phyloP scores from a whole-genome alignment of 1,140 invertebrate genomes.

The Hyles euphorbiae region DNA sequence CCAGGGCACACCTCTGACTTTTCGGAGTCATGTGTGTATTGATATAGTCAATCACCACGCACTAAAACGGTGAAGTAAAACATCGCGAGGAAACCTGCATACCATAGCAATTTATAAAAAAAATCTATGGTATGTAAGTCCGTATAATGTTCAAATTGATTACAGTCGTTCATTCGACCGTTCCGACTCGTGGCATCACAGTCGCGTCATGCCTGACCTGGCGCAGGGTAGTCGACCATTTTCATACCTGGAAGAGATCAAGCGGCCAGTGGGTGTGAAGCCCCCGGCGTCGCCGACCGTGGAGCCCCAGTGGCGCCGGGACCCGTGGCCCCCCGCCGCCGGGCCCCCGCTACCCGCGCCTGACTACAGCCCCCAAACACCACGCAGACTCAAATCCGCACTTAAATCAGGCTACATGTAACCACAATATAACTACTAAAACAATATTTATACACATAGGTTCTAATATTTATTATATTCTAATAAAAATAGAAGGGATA shows the following conservation, averaged over 20 bases:
- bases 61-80: too few species aligned
- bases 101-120: too few species aligned
- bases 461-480: too few species aligned
- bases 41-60: too few species aligned
- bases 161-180: slow-evolving; percentile 31
- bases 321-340: slow-evolving; percentile 28
- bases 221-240: slow-evolving; percentile 31
- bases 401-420: slow-evolving; percentile 42
- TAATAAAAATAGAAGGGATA: too few species aligned
- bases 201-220: slow-evolving; percentile 6
- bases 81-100: too few species aligned
- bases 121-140: too few species aligned
- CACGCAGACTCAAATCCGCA: slow-evolving; percentile 45
- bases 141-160: too few species aligned
- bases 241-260: slow-evolving; percentile 45
- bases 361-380: slow-evolving; percentile 46
- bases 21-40: too few species aligned
- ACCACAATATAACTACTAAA: background rate
- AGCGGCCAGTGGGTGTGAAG: slow-evolving; percentile 19
- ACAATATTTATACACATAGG: too few species aligned
- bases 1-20: too few species aligned
- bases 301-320: slow-evolving; percentile 34
- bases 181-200: slow-evolving; percentile 39
- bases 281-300: slow-evolving; percentile 17
- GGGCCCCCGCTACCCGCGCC: slow-evolving; percentile 43